A percentile compares a stretch with the other conserved stretches of the same genome.
Evolutionary conservation across 2,888 invertebrate species (phyloP).

Genomic region (Nemotelus nigrinus): DNA sequence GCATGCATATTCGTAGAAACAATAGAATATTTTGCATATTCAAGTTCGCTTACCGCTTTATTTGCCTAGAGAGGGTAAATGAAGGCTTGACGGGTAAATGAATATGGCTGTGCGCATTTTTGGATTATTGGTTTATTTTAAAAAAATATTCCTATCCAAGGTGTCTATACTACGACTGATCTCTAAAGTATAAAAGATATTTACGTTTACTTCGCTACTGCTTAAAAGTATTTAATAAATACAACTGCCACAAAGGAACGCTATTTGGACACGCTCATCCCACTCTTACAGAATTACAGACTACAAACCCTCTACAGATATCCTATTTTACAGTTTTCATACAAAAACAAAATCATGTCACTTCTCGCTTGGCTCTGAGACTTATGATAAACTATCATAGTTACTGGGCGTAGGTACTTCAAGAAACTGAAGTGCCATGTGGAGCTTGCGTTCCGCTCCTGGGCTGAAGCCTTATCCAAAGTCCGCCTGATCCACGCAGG

Average conservation of each 20-base stretch:
- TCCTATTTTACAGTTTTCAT: background rate
- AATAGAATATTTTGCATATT: too few species aligned
- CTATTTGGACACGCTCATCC: background rate
- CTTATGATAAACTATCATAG: background rate
- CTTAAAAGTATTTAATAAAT: conserved; percentile 9
- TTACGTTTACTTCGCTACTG: background rate
- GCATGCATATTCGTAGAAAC: background rate
- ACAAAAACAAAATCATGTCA: background rate
- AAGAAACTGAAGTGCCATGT: background rate
- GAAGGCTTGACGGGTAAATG: too few species aligned
- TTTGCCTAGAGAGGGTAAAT: too few species aligned
- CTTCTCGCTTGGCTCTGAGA: background rate
- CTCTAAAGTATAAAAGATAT: background rate
- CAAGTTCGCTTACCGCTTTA: too few species aligned
- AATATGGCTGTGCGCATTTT: too few species aligned
- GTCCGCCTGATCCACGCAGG: conserved; percentile 69
- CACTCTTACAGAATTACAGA: background rate
- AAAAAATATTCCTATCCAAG: too few species aligned
- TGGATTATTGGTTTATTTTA: too few species aligned
- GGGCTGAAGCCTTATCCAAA: conserved; percentile 68
- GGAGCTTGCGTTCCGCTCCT: conserved; percentile 52
- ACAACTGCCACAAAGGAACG: background rate
- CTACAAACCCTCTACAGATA: background rate
- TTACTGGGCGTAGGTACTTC: background rate
- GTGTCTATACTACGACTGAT: background rate